Evolutionary conservation across 2,797 vertebrate genomes (phyloP).

Genomic region (Micromesistius poutassou): DNA sequence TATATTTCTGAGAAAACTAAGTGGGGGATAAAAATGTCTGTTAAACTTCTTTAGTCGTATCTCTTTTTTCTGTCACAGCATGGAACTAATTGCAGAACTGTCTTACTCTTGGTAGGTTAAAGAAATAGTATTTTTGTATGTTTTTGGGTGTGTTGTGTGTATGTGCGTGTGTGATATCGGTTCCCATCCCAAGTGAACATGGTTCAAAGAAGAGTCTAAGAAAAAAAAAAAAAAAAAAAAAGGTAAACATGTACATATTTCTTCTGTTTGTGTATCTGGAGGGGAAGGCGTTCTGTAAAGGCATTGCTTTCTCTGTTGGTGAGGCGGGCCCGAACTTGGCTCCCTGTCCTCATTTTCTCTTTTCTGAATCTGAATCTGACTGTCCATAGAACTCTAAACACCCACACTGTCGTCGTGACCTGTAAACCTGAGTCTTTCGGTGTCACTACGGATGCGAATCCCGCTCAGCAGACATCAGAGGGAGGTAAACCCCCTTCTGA

Average conservation of each 20-base stretch:
- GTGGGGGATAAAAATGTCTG: conserved; percentile 66
- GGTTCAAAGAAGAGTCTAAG: conserved; percentile 69
- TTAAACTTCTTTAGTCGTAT: conserved; percentile 90
- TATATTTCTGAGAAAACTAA: conserved; percentile 98
- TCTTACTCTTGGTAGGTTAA: conserved; percentile 99
- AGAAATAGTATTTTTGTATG: conserved; percentile 99
- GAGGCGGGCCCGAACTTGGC: conserved; percentile 71
- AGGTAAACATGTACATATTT: conserved; percentile 85
- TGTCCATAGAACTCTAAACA: conserved; percentile 51
- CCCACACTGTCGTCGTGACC: conserved; percentile 56
- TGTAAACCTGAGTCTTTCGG: conserved; percentile 48
- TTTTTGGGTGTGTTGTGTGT: conserved; percentile 66
- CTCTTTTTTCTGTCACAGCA: conserved; percentile 97
- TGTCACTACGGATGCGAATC: conserved; percentile 55
- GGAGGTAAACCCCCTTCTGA: conserved; percentile 79
- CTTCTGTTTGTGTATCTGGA: conserved; percentile 78
- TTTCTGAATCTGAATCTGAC: conserved; percentile 66
- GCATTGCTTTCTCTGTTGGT: conserved; percentile 70
- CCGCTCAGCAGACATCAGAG: conserved; percentile 47
- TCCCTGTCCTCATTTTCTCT: conserved; percentile 42
- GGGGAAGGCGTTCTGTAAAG: conserved; percentile 76
- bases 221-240: conserved; percentile 45
- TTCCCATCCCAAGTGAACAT: conserved; percentile 97
- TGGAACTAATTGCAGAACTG: conserved; percentile 95
- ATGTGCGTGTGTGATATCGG: conserved; percentile 81